A percentile compares a stretch with the other conserved stretches of the same genome.
phyloP scores from a whole-genome alignment of 2,797 vertebrate species.

The Argyrosomus regius region DNA sequence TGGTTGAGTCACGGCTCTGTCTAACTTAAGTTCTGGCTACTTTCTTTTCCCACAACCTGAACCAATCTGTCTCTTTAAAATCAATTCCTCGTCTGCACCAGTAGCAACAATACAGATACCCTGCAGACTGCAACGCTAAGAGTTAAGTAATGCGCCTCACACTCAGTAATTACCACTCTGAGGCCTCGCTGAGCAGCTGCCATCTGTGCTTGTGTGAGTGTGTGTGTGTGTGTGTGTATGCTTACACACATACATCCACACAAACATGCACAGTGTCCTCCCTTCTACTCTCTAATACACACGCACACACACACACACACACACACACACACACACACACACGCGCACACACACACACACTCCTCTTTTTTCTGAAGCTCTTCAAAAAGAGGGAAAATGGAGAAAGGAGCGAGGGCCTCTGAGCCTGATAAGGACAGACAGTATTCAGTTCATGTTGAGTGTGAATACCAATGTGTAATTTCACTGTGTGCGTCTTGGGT shows the following conservation, averaged over 20 bases:
- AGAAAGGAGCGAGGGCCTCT: slow-evolving; percentile 58
- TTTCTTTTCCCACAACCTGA: slow-evolving; percentile 45
- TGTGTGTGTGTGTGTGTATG: slow-evolving; percentile 28
- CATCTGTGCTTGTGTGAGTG: slow-evolving; percentile 80
- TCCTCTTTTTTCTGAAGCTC: slow-evolving; percentile 59
- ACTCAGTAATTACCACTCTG: slow-evolving; percentile 84
- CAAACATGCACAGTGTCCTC: slow-evolving; percentile 58
- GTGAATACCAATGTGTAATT: slow-evolving; percentile 58
- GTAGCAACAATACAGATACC: slow-evolving; percentile 75
- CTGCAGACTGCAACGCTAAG: slow-evolving; percentile 79
- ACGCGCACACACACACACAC: slow-evolving; percentile 39
- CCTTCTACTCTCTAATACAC: slow-evolving; percentile 55
- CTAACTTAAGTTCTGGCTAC: not conserved
- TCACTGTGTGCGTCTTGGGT: slow-evolving; percentile 13
- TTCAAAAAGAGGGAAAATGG: slow-evolving; percentile 64
- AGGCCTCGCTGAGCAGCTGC: slow-evolving; percentile 85
- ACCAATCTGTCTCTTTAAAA: slow-evolving; percentile 65
- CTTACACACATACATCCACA: slow-evolving; percentile 51
- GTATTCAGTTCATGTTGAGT: slow-evolving; percentile 52
- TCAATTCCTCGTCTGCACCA: slow-evolving; percentile 62
- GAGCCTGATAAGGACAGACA: slow-evolving; percentile 45
- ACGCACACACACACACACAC: slow-evolving; percentile 38
- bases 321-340: slow-evolving; percentile 43
- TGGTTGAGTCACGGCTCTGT: slow-evolving; percentile 10
- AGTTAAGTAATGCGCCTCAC: slow-evolving; percentile 86